Evolutionary conservation across 2,113 vertebrate species (phyloP).

Genomic region (Telmatochromis sp.): DNA sequence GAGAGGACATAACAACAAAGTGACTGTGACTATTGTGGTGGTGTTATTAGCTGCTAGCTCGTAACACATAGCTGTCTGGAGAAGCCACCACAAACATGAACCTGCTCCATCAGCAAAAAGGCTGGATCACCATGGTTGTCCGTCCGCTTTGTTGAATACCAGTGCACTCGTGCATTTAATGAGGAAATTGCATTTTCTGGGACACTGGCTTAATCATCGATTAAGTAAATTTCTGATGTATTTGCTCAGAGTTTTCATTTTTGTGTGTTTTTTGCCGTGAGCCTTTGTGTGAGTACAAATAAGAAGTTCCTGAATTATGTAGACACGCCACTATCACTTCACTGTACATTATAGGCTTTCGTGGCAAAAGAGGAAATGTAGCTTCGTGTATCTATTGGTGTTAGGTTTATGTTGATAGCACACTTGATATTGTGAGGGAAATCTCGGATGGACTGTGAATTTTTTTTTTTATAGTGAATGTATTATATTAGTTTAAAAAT

Average conservation of each 20-base stretch:
- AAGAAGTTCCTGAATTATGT: background rate
- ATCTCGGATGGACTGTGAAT: background rate
- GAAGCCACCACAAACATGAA: background rate
- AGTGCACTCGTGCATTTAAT: background rate
- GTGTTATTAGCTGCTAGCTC: conserved; percentile 2
- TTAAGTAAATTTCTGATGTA: background rate
- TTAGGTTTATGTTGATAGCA: background rate
- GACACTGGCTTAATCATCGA: background rate
- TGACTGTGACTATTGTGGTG: background rate
- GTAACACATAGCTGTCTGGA: background rate
- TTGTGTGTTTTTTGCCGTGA: background rate
- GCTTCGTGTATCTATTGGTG: background rate
- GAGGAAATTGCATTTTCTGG: background rate
- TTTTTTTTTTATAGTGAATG: background rate
- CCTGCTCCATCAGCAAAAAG: conserved; percentile 23
- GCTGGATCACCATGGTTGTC: background rate
- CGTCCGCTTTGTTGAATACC: background rate
- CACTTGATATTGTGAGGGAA: background rate
- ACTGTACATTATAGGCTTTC: background rate
- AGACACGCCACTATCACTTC: background rate
- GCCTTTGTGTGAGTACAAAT: background rate
- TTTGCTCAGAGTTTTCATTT: background rate
- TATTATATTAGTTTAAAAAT: background rate
- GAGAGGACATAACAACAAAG: conserved; percentile 29
- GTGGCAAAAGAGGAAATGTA: background rate